Evolutionary conservation across 2,888 invertebrate genomes (phyloP).

Genomic region (Drosophila testacea): DNA sequence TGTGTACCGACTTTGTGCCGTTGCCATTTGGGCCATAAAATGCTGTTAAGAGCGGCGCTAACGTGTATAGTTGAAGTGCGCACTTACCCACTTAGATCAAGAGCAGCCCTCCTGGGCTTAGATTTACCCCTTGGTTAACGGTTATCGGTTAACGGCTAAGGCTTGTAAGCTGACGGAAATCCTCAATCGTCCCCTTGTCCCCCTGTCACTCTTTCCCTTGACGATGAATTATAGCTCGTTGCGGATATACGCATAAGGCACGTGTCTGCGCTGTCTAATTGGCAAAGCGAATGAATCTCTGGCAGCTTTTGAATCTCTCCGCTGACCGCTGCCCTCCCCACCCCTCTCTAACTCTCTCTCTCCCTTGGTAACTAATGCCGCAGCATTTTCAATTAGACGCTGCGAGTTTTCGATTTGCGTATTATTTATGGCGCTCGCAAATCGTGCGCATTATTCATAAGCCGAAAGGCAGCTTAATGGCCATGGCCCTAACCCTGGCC

Average conservation of each 20-base stretch:
- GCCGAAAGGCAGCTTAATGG: conserved; percentile 73
- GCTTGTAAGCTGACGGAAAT: conserved; percentile 77
- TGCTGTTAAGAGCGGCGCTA: conserved; percentile 54
- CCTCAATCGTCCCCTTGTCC: conserved; percentile 53
- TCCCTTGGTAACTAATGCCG: conserved; percentile 34
- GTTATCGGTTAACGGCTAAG: conserved; percentile 69
- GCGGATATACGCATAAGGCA: conserved; percentile 77
- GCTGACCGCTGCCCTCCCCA: conserved; percentile 50
- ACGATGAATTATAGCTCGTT: conserved; percentile 67
- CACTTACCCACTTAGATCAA: conserved; percentile 57
- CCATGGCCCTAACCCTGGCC: conserved; percentile 22
- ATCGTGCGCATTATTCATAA: conserved; percentile 80
- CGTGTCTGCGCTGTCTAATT: conserved; percentile 77
- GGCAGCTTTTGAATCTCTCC: conserved; percentile 36
- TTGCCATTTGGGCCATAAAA: conserved; percentile 54
- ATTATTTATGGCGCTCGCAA: conserved; percentile 75
- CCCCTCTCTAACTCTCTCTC: neutral
- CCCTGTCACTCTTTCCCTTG: neutral
- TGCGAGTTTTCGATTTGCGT: conserved; percentile 78
- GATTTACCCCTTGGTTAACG: conserved; percentile 38
- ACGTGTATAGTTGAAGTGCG: conserved; percentile 77
- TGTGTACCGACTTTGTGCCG: conserved; percentile 14
- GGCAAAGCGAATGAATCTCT: conserved; percentile 71
- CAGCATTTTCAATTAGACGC: conserved; percentile 76
- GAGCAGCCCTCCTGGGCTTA: conserved; percentile 10